phyloP scores from a whole-genome alignment of 2,113 vertebrate species.

The Sebastes fasciatus region DNA sequence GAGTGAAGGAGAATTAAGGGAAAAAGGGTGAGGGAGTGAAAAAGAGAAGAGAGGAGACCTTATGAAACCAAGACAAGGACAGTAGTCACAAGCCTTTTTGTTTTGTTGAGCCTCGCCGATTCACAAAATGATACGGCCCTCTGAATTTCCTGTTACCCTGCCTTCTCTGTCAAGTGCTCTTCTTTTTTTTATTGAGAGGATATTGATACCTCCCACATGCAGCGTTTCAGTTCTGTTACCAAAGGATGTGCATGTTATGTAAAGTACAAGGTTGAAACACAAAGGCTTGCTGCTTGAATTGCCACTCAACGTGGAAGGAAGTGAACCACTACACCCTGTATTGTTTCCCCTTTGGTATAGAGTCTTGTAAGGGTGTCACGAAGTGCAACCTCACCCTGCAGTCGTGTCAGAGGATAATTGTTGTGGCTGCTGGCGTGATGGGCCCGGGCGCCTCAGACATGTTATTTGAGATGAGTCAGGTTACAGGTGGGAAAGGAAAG shows the following conservation, averaged over 20 bases:
- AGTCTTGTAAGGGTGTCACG: conserved; percentile 66
- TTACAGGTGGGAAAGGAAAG: conserved; percentile 63
- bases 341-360: conserved; percentile 57
- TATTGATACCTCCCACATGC: conserved; percentile 33
- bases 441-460: conserved; percentile 54
- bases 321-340: conserved; percentile 48
- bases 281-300: conserved; percentile 41
- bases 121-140: conserved; percentile 35
- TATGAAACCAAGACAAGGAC: conserved; percentile 23
- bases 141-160: conserved; percentile 20
- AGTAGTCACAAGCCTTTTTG: conserved; percentile 21
- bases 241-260: conserved; percentile 23
- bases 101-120: conserved; percentile 45
- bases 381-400: conserved; percentile 64
- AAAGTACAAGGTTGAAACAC: conserved; percentile 30
- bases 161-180: conserved; percentile 22
- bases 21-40: conserved; percentile 2
- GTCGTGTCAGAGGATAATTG: conserved; percentile 64
- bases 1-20: conserved; percentile 19
- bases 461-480: conserved; percentile 72
- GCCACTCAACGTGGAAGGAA: conserved; percentile 41
- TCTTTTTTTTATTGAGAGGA: conserved; percentile 23
- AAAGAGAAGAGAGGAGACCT: neutral
- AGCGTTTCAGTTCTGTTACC: conserved; percentile 24
- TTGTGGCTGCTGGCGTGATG: conserved; percentile 63